Evolutionary conservation across 2,888 invertebrate species (phyloP).

Genomic region (Eumacrocentrus americanus): DNA sequence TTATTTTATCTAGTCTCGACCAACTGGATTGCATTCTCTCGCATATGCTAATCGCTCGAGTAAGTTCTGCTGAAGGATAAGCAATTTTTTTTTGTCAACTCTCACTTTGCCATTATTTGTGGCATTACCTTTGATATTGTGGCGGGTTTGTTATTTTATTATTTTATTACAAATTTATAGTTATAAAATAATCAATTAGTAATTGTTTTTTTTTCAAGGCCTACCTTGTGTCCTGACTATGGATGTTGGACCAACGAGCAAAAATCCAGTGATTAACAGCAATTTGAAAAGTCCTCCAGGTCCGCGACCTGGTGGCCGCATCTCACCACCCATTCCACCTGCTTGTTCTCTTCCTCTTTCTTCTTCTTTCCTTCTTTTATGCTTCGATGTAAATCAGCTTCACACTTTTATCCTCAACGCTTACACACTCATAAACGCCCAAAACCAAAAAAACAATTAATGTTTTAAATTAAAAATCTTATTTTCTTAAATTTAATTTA

Average conservation of each 20-base stretch:
- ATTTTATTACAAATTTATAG: too few species aligned
- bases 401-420: conserved; percentile 12
- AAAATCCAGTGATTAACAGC: conserved; percentile 33
- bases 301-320: conserved; percentile 40
- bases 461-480: too few species aligned
- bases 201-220: conserved; percentile 17
- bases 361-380: conserved; percentile 2
- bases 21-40: conserved; percentile 3
- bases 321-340: conserved; percentile 40
- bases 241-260: conserved; percentile 30
- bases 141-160: not conserved
- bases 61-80: conserved; percentile 2
- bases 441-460: not conserved
- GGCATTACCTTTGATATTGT: not conserved
- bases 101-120: not conserved
- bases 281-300: conserved; percentile 36
- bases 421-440: conserved; percentile 5
- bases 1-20: not conserved
- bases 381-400: not conserved
- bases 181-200: too few species aligned
- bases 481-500: too few species aligned
- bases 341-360: conserved; percentile 22
- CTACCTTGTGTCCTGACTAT: conserved; percentile 34
- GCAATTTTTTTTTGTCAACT: not conserved
- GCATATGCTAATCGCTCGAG: conserved; percentile 1